Base-by-base conservation (phyloP, 2,888 invertebrate species). In the Patella pellucida region DNA sequence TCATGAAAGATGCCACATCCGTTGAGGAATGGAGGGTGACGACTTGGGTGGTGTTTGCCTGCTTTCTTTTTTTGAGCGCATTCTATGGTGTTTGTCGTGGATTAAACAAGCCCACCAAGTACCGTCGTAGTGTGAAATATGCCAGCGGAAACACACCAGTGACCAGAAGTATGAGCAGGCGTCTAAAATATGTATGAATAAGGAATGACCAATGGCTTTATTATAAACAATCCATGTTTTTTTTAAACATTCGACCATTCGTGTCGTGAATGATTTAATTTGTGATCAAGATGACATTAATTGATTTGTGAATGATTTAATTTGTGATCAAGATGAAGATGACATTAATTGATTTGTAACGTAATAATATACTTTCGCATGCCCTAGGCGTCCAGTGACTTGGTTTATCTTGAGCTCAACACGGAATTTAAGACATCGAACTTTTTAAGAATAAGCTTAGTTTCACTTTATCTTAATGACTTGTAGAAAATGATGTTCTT, bases 91-190 rank as follows among this genome's bases (percentile, higher is more conserved):
- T 62, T 19, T 11, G 19, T 3, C 62, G 12, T 16, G 62, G 62
- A 3, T 23, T 62, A 14, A 62, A 23, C 19, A 62, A n/a, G 23
- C 62, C 62, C 23, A 23, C 23, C 62, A 62, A 23, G 16, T 62
- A 12, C 62, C 62, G 62, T 12, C 19, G 62, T 23, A 23, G 19
- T 9, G 19, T 23, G 4, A 62, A n/a, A 7, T 62, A n/a, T 19
- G 15, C 11, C 3, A n/a, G 19, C 12, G 62, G 62, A 15, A 67
- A 62, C 50, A 72, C 72, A 31, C 72, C 72, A 31, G 16, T 72
- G 11, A 72, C 72, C 31, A 72, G 72, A 62, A 72, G 72, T 50
- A 72, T 72, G 72, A 50, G 56, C 62, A 67, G 50, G n/a, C 15
- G 54, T 9, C 19, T 72, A 51, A 31, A 51, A 41, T 41, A 54